Conservation (phyloP, 1,140 invertebrate genomes). For the Apocrypta bakeri region DNA sequence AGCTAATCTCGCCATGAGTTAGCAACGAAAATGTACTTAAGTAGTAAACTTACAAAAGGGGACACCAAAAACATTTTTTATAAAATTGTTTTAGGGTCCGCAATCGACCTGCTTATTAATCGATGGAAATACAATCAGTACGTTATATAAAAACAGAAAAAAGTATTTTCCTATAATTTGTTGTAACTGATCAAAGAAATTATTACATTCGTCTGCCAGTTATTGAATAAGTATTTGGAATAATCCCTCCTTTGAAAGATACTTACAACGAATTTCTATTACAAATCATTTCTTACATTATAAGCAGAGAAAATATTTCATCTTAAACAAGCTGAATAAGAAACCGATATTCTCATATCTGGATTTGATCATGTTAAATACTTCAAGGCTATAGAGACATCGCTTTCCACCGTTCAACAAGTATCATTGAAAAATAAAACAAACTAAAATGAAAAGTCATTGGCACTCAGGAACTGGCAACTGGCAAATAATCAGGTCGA, state of each 20-base stretch:
- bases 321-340: background rate
- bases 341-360: constrained; percentile 8
- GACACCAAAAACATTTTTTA: constrained; percentile 38
- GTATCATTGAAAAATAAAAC: constrained; percentile 40
- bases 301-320: no score
- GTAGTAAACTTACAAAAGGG: constrained; percentile 45
- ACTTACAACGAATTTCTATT: no score
- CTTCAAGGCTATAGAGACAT: constrained; percentile 4
- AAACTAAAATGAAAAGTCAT: constrained; percentile 45
- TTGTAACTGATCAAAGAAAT: background rate
- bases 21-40: constrained; percentile 45
- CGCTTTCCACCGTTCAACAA: constrained; percentile 27
- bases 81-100: constrained; percentile 25
- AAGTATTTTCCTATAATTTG: constrained; percentile 17
- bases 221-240: background rate
- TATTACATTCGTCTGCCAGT: constrained; percentile 36
- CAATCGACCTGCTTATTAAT: constrained; percentile 37
- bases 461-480: constrained; percentile 53
- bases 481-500: constrained; percentile 50
- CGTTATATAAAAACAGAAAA: constrained; percentile 14
- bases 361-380: background rate
- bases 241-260: background rate
- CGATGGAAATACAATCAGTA: constrained; percentile 23
- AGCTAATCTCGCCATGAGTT: constrained; percentile 27
- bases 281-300: background rate